Percentiles rank a stretch among this genome's conserved stretches.
phyloP scores from a whole-genome alignment of 35 echinoderm and acorn worm genomes.

The Stichopus chloronotus region DNA sequence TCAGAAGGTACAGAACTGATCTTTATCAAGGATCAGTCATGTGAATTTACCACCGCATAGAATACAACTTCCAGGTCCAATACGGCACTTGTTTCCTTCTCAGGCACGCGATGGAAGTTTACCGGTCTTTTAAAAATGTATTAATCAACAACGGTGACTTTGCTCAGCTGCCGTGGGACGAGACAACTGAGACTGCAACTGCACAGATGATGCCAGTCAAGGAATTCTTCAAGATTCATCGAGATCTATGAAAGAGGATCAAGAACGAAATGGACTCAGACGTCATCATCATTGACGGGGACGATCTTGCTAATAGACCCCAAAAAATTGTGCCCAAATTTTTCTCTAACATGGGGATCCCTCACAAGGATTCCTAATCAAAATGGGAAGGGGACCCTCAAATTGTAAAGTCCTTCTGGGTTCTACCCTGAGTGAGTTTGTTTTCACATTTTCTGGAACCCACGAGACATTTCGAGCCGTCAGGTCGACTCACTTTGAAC shows the following conservation, averaged over 20 bases:
- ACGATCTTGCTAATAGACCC: background rate
- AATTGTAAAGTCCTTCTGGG: background rate
- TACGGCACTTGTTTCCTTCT: background rate
- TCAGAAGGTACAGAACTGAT: background rate
- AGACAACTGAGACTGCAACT: background rate
- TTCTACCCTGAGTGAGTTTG: background rate
- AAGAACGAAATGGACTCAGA: background rate
- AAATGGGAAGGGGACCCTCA: constrained; percentile 22
- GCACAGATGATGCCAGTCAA: background rate
- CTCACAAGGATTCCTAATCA: constrained; percentile 6
- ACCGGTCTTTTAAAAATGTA: background rate
- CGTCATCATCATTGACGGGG: too few species aligned
- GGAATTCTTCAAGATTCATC: background rate
- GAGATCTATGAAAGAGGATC: background rate
- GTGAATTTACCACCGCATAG: background rate
- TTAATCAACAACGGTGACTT: background rate
- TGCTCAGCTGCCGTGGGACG: background rate
- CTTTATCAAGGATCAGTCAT: background rate
- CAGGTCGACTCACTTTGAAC: background rate
- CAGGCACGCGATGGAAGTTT: constrained; percentile 4
- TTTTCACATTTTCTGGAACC: background rate
- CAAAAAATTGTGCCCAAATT: too few species aligned
- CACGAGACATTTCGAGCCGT: background rate
- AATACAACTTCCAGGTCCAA: too few species aligned
- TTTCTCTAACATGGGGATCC: background rate